Evolutionary conservation across 1,140 invertebrate genomes (phyloP).

Genomic region (Atta colombica): DNA sequence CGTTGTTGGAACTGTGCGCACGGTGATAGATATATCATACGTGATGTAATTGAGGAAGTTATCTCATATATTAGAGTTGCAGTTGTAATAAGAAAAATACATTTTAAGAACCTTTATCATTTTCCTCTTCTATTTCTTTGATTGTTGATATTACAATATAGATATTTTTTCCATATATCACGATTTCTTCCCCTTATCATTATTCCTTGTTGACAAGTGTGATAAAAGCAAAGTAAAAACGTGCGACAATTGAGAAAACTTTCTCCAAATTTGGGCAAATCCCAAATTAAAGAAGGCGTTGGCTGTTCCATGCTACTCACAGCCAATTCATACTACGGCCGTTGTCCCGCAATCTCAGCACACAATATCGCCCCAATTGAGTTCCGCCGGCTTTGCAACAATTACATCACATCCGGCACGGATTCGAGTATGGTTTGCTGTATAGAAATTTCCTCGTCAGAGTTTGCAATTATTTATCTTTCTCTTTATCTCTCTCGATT

Average conservation of each 20-base stretch:
- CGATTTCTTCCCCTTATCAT: neutral
- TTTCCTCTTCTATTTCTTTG: neutral
- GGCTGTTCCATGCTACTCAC: neutral
- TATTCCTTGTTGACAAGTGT: neutral
- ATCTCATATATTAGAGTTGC: neutral
- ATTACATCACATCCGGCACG: constrained; percentile 64
- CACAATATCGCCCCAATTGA: constrained; percentile 42
- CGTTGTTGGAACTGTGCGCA: neutral
- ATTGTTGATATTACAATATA: neutral
- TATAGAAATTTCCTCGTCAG: constrained; percentile 22
- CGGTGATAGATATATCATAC: neutral
- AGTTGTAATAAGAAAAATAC: neutral
- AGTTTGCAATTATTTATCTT: neutral
- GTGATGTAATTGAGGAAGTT: constrained; percentile 25
- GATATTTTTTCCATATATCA: neutral
- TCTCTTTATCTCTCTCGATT: neutral
- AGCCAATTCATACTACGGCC: neutral
- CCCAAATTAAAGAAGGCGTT: constrained; percentile 28
- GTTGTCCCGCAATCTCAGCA: constrained; percentile 19
- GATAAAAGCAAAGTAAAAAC: neutral
- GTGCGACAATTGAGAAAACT: constrained; percentile 6
- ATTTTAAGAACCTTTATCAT: neutral
- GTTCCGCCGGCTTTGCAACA: constrained; percentile 10
- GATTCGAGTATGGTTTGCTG: constrained; percentile 2
- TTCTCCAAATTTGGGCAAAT: constrained; percentile 29